These are phyloP conservation scores for Acanthornis magna DNA, from an alignment of 2,797 vertebrate species.

Conservation along the genomic window DNA sequence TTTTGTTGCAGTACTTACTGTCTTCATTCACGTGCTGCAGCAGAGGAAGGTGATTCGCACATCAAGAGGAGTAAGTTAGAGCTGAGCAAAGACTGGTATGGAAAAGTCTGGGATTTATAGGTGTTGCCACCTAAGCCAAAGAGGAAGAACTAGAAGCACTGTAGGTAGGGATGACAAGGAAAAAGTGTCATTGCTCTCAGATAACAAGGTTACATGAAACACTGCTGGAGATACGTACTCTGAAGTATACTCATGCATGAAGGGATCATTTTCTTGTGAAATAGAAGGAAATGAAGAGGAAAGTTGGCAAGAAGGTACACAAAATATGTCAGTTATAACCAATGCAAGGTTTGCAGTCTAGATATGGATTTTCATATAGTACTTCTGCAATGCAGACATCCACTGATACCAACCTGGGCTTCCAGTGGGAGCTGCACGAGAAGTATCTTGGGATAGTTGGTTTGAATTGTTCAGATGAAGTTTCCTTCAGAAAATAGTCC, in stretches of 20 bases:
- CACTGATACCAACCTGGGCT: not conserved
- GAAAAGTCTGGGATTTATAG: not conserved
- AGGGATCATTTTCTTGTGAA: not conserved
- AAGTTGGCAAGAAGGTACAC: not conserved
- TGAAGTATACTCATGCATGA: not conserved
- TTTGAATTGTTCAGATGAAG: not conserved
- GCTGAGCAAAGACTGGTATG: not conserved
- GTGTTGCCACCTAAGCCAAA: not conserved
- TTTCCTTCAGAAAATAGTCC: not conserved
- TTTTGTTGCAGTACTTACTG: constrained; percentile 16
- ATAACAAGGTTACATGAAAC: not conserved
- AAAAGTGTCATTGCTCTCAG: not conserved
- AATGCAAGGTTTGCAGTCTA: not conserved
- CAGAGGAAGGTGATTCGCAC: constrained; percentile 1
- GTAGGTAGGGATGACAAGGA: not conserved
- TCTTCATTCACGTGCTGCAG: constrained; percentile 21
- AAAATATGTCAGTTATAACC: not conserved
- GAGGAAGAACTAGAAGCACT: not conserved
- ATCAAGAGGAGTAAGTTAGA: constrained; percentile 11
- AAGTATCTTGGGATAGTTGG: not conserved
- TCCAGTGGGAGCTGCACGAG: not conserved
- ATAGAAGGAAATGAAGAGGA: not conserved
- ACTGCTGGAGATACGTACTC: not conserved
- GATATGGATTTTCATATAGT: not conserved
- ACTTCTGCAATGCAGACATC: not conserved